phyloP scores from a whole-genome alignment of 1,140 invertebrate genomes.

The Orussus abietinus region DNA sequence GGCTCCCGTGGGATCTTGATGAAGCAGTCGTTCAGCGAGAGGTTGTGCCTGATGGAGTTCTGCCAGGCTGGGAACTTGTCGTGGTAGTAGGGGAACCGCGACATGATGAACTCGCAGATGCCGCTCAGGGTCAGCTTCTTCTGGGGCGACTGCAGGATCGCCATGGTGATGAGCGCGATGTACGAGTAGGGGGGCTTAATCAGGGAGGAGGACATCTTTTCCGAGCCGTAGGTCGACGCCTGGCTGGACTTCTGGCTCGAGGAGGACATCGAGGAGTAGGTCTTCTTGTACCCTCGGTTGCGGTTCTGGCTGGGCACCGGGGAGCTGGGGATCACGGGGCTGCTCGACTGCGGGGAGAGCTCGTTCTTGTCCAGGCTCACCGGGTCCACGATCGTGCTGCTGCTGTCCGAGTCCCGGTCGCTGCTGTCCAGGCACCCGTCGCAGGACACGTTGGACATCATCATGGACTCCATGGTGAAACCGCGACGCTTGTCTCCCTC shows the following conservation, averaged over 20 bases:
- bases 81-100: slow-evolving; percentile 90
- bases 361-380: slow-evolving; percentile 47
- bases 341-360: slow-evolving; percentile 29
- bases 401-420: slow-evolving; percentile 48
- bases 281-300: slow-evolving; percentile 32
- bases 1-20: slow-evolving; percentile 97
- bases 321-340: slow-evolving; percentile 24
- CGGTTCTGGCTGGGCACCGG: slow-evolving; percentile 19
- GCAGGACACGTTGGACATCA: slow-evolving; percentile 42
- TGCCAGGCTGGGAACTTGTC: slow-evolving; percentile 96
- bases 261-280: slow-evolving; percentile 38
- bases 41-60: slow-evolving; percentile 95
- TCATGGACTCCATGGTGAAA: slow-evolving; percentile 28
- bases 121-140: slow-evolving; percentile 95
- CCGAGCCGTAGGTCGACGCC: slow-evolving; percentile 18
- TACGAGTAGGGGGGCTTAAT: slow-evolving; percentile 98
- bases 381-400: slow-evolving; percentile 50
- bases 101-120: slow-evolving; percentile 99
- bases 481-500: too few relatives aligned
- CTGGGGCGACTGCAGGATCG: slow-evolving; percentile 94
- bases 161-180: slow-evolving; percentile 97
- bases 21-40: slow-evolving; percentile 98
- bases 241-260: slow-evolving; percentile 13
- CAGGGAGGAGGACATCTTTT: slow-evolving; percentile 51
- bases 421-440: slow-evolving; percentile 46